Percentiles rank a stretch among this genome's conserved stretches.
Evolutionary conservation across 2,797 vertebrate species (phyloP).

Genomic region (Pelobates cultripes): DNA sequence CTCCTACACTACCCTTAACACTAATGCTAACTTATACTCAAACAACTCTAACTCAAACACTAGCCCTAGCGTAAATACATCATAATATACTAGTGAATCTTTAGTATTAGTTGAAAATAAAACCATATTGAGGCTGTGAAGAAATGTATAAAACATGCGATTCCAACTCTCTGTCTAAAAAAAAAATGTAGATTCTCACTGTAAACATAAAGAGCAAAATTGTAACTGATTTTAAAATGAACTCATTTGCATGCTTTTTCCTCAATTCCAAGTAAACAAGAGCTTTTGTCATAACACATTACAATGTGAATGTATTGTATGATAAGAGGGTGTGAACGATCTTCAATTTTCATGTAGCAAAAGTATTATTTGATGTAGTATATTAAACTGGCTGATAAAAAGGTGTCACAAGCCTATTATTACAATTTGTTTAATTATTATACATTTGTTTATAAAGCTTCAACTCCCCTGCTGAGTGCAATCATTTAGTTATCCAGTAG

Average conservation of each 20-base stretch:
- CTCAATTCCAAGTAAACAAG: neutral
- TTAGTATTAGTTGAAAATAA: too few species aligned
- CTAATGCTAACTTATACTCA: too few species aligned
- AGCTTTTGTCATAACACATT: neutral
- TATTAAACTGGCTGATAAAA: conserved; percentile 3
- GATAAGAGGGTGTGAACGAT: neutral
- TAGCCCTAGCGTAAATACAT: too few species aligned
- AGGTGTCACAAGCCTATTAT: neutral
- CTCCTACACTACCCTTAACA: too few species aligned
- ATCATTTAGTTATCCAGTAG: neutral
- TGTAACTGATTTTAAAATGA: neutral
- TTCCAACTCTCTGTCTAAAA: too few species aligned
- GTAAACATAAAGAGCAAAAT: neutral
- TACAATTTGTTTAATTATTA: neutral
- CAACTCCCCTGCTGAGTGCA: conserved; percentile 9
- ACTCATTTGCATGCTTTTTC: neutral
- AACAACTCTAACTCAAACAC: too few species aligned
- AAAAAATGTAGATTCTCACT: too few species aligned
- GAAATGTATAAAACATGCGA: too few species aligned
- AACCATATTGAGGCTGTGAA: too few species aligned
- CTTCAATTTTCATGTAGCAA: conserved; percentile 2
- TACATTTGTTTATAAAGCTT: neutral
- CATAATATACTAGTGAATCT: too few species aligned
- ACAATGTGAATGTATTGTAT: neutral
- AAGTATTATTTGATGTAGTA: neutral